A percentile compares a stretch with the other conserved stretches of the same genome.
These are phyloP conservation scores for Pseudomyrmex cubaensis DNA, from an alignment of 1,140 invertebrate genomes.

Conservation along the genomic window DNA sequence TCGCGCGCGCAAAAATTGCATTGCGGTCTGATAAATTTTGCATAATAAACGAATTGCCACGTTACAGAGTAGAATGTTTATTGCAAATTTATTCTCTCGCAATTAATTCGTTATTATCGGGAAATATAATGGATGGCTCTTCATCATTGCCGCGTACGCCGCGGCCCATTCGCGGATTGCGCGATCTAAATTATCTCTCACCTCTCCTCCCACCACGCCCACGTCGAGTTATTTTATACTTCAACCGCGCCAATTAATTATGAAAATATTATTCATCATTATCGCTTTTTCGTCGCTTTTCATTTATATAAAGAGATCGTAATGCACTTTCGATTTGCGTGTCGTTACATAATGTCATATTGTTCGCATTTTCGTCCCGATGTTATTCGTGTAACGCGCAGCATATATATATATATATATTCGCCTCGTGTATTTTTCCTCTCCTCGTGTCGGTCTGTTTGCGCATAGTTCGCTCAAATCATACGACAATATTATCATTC, in stretches of 20 bases:
- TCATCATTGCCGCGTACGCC: conserved; percentile 11
- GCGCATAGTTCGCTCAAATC: conserved; percentile 10
- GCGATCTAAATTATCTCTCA: conserved; percentile 22
- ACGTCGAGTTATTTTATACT: conserved; percentile 7
- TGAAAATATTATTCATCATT: conserved; percentile 11
- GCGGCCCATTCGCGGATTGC: background rate
- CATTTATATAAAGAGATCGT: background rate
- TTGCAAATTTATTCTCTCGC: conserved; percentile 35
- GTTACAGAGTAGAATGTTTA: conserved; percentile 31
- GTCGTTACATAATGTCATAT: background rate
- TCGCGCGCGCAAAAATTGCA: conserved; percentile 17
- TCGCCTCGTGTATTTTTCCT: background rate
- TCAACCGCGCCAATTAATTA: conserved; percentile 35
- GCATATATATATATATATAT: too few species aligned
- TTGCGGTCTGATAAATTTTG: conserved; percentile 10
- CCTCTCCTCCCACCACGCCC: too few species aligned
- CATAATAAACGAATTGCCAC: conserved; percentile 14
- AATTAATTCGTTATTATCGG: conserved; percentile 46
- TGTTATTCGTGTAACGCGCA: background rate
- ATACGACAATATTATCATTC: conserved; percentile 39
- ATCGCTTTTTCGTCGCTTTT: background rate
- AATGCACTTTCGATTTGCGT: background rate
- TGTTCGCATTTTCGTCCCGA: too few species aligned
- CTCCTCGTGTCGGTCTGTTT: background rate
- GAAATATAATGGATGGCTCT: conserved; percentile 8